Evolutionary conservation across 2,113 vertebrate genomes (phyloP), one percentile per base, ranked within the genome.

Genomic region (Dicaeum eximium): DNA sequence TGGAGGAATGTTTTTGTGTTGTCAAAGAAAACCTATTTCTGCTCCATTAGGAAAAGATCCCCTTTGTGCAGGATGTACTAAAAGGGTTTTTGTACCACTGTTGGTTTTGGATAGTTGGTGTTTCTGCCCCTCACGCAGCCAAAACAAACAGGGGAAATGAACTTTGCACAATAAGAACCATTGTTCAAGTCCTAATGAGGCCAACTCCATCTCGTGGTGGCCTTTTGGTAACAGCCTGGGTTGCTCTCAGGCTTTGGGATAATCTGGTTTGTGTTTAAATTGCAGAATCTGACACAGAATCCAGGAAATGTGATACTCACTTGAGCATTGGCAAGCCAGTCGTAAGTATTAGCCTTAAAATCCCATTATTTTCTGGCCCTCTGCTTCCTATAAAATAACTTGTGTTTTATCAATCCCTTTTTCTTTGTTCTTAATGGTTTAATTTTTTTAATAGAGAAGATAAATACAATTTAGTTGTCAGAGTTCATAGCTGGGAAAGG

Each of bases 231-330:
- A 94, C 53, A 74, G 74, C 20, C 64, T 61, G 80, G 40, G 81
- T 81, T 78, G 14, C 89, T 94, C 67, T 30, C 30, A 54, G 56
- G 53, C 11, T 50, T 90, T 73, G 24, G 40, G 70, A 77, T 97
- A 94, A 96, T 92, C 72, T 95, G 83, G 62, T 93, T 80, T 95
- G 45, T 82, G 13, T 94, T 95, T 92, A 54, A 86, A 88, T 96
- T 97, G 91, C 92, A 98, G 98, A 98, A 92, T 94, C 97, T 67
- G 98, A 98, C 90, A 91, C 92, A 38, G 98, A 98, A 95, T 92
- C 93, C 80, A 97, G 96, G 95, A 97, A 96, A 74, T 97, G 96
- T 91, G 98, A 98, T 86, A 86, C 70, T 82, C 97, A 97, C 72
- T 97, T 97, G 78, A 96, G 94, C 88, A 94, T 98, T 96, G 92